A percentile compares a stretch with the other conserved stretches of the same genome.
Evolutionary conservation across 2,113 vertebrate species (phyloP).

Genomic region (Pyrgilauda ruficollis): DNA sequence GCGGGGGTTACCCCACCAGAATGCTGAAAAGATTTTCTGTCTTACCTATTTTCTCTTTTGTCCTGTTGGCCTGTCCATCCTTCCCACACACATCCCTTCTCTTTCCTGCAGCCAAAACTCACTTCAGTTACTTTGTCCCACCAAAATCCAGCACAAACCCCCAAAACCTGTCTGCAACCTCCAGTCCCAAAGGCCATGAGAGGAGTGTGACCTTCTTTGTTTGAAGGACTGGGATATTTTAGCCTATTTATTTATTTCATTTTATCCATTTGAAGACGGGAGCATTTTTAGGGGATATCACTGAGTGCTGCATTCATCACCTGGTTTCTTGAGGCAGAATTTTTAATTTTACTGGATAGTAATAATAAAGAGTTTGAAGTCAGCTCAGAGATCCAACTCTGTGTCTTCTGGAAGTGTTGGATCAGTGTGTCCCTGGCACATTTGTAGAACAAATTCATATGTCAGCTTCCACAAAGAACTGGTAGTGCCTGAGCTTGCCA

Average conservation of each 20-base stretch:
- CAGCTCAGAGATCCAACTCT: slow-evolving; percentile 9
- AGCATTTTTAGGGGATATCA: accelerated
- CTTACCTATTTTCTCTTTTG: neutral
- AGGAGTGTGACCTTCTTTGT: neutral
- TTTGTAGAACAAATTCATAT: slow-evolving; percentile 63
- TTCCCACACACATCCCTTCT: neutral
- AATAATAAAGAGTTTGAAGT: slow-evolving; percentile 14
- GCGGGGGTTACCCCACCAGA: neutral
- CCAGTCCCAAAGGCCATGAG: neutral
- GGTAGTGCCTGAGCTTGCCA: slow-evolving; percentile 55
- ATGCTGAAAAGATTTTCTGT: neutral
- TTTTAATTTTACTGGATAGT: neutral
- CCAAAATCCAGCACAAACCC: neutral
- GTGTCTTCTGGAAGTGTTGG: slow-evolving; percentile 61
- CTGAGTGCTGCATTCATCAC: neutral
- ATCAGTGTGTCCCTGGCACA: slow-evolving; percentile 65
- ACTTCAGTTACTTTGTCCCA: neutral
- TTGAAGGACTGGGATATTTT: neutral
- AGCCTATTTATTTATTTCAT: neutral
- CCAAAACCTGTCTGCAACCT: neutral
- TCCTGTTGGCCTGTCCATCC: neutral
- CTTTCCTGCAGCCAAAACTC: neutral
- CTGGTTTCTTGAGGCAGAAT: neutral
- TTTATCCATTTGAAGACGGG: neutral
- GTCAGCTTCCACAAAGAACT: slow-evolving; percentile 48